These are phyloP conservation scores for Gastrophryne carolinensis DNA, from an alignment of 2,797 vertebrate genomes.

Conservation along the genomic window DNA sequence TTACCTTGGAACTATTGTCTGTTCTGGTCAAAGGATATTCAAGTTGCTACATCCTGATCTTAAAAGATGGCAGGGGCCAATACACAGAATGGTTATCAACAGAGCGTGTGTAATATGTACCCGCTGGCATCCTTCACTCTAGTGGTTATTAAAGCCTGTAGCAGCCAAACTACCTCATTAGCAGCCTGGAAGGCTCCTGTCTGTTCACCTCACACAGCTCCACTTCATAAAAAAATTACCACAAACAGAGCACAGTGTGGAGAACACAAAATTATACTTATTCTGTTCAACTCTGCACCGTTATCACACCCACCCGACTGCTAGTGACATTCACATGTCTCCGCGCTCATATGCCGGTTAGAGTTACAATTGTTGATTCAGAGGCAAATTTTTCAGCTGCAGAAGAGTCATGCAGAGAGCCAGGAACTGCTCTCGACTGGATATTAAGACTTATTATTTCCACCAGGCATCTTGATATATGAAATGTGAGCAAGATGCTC, in stretches of 20 bases:
- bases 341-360: slow-evolving; percentile 45
- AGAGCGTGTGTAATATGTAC: too few relatives aligned
- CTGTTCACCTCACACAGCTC: not conserved
- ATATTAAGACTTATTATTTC: slow-evolving; percentile 64
- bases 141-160: not conserved
- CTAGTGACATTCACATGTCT: slow-evolving; percentile 42
- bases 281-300: not conserved
- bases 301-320: slow-evolving; percentile 42
- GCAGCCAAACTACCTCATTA: not conserved
- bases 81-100: not conserved
- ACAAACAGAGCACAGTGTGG: not conserved
- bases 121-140: too few relatives aligned
- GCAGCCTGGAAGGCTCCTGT: not conserved
- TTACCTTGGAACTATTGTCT: too few relatives aligned
- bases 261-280: not conserved
- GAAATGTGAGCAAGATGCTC: slow-evolving; percentile 38
- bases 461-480: slow-evolving; percentile 63
- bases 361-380: slow-evolving; percentile 74
- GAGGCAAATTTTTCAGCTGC: slow-evolving; percentile 72
- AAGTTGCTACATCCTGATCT: too few relatives aligned
- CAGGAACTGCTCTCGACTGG: slow-evolving; percentile 61
- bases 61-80: not conserved
- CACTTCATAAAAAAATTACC: not conserved
- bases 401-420: slow-evolving; percentile 64
- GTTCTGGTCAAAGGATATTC: too few relatives aligned